phyloP scores from a whole-genome alignment of 2,113 vertebrate species.

The Pipa parva region DNA sequence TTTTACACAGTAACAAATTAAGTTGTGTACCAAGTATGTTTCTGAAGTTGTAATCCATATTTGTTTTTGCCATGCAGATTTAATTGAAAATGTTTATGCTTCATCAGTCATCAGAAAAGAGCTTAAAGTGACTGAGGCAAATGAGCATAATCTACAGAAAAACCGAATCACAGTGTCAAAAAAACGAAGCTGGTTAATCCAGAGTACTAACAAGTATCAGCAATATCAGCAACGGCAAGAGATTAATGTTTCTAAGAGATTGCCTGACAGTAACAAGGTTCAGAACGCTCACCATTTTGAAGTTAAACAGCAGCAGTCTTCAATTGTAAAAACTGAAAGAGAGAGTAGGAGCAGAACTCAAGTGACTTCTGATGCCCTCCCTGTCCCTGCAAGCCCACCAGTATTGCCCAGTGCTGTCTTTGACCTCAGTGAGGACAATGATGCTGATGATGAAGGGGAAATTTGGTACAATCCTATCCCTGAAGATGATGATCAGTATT shows the following conservation, averaged over 20 bases:
- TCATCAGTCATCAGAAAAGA: constrained; percentile 64
- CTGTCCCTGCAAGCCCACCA: background rate
- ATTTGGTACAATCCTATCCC: constrained; percentile 99
- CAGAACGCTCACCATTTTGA: background rate
- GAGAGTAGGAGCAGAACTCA: background rate
- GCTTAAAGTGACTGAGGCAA: constrained; percentile 51
- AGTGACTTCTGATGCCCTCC: background rate
- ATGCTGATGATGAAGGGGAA: constrained; percentile 92
- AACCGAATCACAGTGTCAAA: constrained; percentile 94
- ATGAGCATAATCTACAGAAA: constrained; percentile 56
- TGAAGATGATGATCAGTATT: constrained; percentile 77
- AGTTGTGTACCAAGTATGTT: no score
- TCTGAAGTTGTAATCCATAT: no score
- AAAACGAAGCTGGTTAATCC: constrained; percentile 95
- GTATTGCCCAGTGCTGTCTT: constrained; percentile 35
- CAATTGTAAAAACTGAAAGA: background rate
- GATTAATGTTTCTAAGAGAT: constrained; percentile 44
- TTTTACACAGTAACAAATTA: no score
- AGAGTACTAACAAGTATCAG: constrained; percentile 67
- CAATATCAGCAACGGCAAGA: constrained; percentile 59
- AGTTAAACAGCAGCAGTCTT: background rate
- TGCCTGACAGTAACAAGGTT: constrained; percentile 25
- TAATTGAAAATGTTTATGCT: constrained; percentile 79
- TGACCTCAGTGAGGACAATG: constrained; percentile 78
- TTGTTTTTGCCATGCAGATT: constrained; percentile 62